A percentile compares a stretch with the other conserved stretches of the same genome.
Evolutionary conservation across 2,888 invertebrate species (phyloP).

Genomic region (Pheosia gnoma): DNA sequence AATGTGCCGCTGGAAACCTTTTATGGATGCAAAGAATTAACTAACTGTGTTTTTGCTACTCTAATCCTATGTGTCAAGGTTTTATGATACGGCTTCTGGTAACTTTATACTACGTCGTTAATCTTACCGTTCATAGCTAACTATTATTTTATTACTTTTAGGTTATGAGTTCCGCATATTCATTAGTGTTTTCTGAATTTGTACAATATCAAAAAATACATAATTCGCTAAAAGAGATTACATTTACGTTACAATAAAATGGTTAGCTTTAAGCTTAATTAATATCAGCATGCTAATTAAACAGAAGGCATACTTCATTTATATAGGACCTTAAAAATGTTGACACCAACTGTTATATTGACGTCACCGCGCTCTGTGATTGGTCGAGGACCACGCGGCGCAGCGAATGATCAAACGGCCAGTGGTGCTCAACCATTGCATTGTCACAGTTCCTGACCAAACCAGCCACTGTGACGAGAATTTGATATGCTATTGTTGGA

Average conservation of each 20-base stretch:
- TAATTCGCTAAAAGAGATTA: background rate
- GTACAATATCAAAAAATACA: too few relatives aligned
- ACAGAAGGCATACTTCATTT: too few relatives aligned
- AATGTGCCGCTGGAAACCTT: conserved; percentile 8
- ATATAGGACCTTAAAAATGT: conserved; percentile 37
- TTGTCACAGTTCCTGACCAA: conserved; percentile 50
- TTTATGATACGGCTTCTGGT: conserved; percentile 26
- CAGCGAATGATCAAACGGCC: conserved; percentile 51
- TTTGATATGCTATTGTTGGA: conserved; percentile 65
- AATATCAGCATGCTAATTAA: too few relatives aligned
- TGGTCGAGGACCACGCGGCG: conserved; percentile 37
- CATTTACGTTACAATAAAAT: background rate
- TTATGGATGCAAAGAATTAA: conserved; percentile 10
- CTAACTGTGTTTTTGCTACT: conserved; percentile 10
- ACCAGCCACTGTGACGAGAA: conserved; percentile 60
- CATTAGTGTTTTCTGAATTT: background rate
- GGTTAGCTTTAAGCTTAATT: background rate
- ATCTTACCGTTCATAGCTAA: background rate
- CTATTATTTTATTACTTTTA: background rate
- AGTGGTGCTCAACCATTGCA: conserved; percentile 57
- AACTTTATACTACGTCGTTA: conserved; percentile 11
- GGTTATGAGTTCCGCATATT: background rate
- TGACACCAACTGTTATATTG: conserved; percentile 40
- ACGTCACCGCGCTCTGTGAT: conserved; percentile 41
- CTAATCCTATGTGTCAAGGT: conserved; percentile 23